Conservation (phyloP, 2,113 vertebrate genomes). For the Lates calcarifer region DNA sequence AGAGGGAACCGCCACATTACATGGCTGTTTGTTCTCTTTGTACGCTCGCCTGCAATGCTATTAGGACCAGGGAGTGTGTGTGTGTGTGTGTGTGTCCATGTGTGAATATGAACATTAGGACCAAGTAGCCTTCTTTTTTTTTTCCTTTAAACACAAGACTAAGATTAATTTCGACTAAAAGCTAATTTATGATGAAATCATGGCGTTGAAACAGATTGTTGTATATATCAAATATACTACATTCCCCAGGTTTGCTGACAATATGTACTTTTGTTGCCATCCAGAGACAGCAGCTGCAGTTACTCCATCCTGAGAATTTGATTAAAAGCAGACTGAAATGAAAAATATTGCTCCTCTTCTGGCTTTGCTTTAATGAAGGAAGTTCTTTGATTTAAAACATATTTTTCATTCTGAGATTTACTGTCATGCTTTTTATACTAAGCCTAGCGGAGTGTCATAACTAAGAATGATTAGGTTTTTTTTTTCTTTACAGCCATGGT, state of each 20-base stretch:
- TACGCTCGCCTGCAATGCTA: constrained; percentile 73
- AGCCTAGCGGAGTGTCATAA: background rate
- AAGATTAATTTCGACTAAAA: background rate
- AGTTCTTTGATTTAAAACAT: constrained; percentile 32
- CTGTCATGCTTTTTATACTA: constrained; percentile 1
- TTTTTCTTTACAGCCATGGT: background rate
- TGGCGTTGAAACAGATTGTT: background rate
- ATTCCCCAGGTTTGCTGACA: constrained; percentile 16
- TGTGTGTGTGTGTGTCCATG: constrained; percentile 25
- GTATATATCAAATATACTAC: background rate
- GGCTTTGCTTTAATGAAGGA: constrained; percentile 36
- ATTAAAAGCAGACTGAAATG: constrained; percentile 42
- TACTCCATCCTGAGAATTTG: constrained; percentile 9
- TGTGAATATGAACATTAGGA: background rate
- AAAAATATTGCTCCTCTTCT: constrained; percentile 17
- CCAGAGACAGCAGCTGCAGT: constrained; percentile 28
- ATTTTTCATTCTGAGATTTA: constrained; percentile 1
- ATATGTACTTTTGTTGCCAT: constrained; percentile 2
- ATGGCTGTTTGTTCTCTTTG: constrained; percentile 87
- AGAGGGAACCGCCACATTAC: constrained; percentile 83
- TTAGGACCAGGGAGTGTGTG: constrained; percentile 53
- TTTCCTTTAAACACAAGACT: background rate
- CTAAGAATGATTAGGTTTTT: background rate
- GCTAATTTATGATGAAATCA: background rate
- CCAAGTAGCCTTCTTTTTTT: background rate